A percentile compares a stretch with the other conserved stretches of the same genome.
Evolutionary conservation across 2,797 vertebrate genomes (phyloP).

Genomic region (Silurus lanzhouensis): DNA sequence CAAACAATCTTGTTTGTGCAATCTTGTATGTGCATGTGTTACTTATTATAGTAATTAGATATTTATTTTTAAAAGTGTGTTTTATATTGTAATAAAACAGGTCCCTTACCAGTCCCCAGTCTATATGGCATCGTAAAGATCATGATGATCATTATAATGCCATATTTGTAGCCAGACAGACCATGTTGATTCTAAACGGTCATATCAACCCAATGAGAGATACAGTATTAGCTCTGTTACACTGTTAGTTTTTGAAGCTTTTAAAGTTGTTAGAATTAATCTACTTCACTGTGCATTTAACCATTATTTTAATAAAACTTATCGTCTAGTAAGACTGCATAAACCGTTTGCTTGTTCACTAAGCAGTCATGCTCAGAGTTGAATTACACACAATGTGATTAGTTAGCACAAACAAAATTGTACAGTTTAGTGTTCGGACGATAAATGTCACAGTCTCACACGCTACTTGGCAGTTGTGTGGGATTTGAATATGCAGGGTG

Average conservation of each 20-base stretch:
- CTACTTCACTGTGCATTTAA: neutral
- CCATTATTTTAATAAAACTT: neutral
- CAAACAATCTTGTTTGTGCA: neutral
- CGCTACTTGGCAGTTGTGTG: neutral
- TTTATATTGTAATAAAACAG: constrained; percentile 2
- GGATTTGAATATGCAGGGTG: neutral
- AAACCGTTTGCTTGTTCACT: neutral
- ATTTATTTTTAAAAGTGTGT: neutral
- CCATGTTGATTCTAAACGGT: neutral
- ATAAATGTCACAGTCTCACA: neutral
- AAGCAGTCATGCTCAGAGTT: neutral
- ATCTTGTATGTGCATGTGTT: neutral
- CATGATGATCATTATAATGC: neutral
- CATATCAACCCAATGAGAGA: neutral
- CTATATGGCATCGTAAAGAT: neutral
- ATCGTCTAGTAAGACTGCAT: too few species aligned
- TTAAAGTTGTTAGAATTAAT: neutral
- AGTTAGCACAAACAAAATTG: neutral
- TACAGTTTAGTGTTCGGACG: neutral
- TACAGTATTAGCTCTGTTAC: constrained; percentile 4
- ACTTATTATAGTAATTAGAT: neutral
- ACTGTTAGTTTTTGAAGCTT: neutral
- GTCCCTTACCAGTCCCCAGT: neutral
- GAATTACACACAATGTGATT: neutral
- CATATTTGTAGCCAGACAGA: neutral